Evolutionary conservation across 1,140 invertebrate genomes (phyloP), one percentile per base, ranked within the genome.

Genomic region (Pseudomyrmex sp.): DNA sequence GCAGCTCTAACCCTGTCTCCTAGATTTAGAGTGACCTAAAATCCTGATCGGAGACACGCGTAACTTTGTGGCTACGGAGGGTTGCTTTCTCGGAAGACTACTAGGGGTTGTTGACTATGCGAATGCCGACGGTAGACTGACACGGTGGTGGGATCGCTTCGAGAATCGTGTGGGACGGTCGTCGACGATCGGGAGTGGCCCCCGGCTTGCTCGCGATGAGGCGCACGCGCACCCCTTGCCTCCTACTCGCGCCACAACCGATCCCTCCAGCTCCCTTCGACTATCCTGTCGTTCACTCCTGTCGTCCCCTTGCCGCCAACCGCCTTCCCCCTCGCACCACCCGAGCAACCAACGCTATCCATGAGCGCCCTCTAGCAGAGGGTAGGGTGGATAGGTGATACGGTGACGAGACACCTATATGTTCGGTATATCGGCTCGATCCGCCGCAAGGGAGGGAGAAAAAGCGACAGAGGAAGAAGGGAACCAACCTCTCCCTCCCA

Each of bases 71-170:
- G 35, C 35, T 35, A 35, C 35, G 5, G 5, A 35, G 35, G 35
- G 35, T 35, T 66, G 73, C 74, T 84, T 75, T 61, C 66, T 61
- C 52, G 83, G 82, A 62, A 77, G 85, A 82, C 18, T 74, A 72
- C 84, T 77, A 88, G 82, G 91, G 88, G 88, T 90, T 91, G 90
- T 88, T 82, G 89, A 84, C 89, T 90, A 83, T 90, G 84, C 90
- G 88, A 88, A 90, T 91, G 89, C 91, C 89, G 91, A 91, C 91
- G 91, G 85, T 86, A 90, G 89, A 91, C 91, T 91, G 90, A 91
- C 89, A 87, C 88, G 86, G 69, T 84, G 82, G 84, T 86, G 85
- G 85, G 88, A 89, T 88, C 90, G 86, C 82, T 63, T 83, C 61
- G 84, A 85, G 85, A 88, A 89, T 90, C 83, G 87, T 89, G 87